phyloP scores from a whole-genome alignment of 2,888 invertebrate genomes.

The Drosophila prolongata region DNA sequence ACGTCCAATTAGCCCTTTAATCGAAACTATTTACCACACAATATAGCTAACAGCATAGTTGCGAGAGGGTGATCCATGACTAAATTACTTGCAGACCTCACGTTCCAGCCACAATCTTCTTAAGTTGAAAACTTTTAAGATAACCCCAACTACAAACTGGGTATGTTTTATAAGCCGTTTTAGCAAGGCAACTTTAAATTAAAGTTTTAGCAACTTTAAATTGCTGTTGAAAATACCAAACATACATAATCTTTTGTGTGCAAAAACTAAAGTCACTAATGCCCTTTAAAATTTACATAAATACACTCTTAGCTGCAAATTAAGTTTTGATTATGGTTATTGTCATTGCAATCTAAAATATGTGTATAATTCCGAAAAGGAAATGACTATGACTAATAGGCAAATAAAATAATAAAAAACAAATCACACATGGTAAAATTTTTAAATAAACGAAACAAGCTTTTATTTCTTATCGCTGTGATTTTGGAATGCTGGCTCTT shows the following conservation, averaged over 20 bases:
- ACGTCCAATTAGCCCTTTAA: slow-evolving; percentile 30
- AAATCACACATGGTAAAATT: neutral
- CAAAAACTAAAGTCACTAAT: neutral
- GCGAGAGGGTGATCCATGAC: too few species aligned
- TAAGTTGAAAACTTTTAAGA: slow-evolving; percentile 13
- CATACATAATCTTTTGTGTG: neutral
- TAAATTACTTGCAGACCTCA: slow-evolving; percentile 9
- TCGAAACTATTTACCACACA: slow-evolving; percentile 31
- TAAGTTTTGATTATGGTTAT: too few species aligned
- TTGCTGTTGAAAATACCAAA: slow-evolving; percentile 4
- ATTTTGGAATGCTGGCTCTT: slow-evolving; percentile 2
- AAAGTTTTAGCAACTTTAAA: neutral
- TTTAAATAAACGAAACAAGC: too few species aligned
- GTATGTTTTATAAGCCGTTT: slow-evolving; percentile 12
- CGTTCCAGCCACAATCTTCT: slow-evolving; percentile 4
- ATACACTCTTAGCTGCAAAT: too few species aligned
- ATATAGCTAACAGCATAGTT: slow-evolving; percentile 6
- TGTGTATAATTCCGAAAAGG: too few species aligned
- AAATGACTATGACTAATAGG: neutral
- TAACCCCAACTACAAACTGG: slow-evolving; percentile 6
- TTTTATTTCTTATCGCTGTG: slow-evolving; percentile 4
- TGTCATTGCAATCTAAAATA: too few species aligned
- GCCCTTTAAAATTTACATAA: too few species aligned
- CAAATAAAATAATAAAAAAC: neutral
- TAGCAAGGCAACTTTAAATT: slow-evolving; percentile 6